Base-by-base conservation (phyloP, 2,113 vertebrate species). In the Daubentonia madagascariensis region DNA sequence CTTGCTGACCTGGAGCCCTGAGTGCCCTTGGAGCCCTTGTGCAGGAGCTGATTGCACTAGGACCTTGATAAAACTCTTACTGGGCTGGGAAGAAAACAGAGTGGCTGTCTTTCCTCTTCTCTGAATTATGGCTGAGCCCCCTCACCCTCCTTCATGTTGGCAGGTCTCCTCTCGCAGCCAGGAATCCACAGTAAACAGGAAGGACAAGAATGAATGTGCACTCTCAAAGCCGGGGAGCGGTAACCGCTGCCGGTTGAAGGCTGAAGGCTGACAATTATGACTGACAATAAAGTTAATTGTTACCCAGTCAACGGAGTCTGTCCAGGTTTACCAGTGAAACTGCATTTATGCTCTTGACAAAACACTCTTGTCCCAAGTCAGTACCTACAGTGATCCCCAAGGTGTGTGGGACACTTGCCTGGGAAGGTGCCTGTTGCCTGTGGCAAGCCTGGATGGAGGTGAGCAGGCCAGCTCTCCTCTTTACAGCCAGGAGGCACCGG, bases 241-340 rank as follows among this genome's bases (percentile, higher is more conserved):
- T 43, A 43, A 50, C 12, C 20, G 52, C 67, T 52, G 32, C 4
- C 17, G 22, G 25, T 80, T 87, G 70, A 67, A 97, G 48, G 65
- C 23, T 87, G 70, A 67, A 97, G 48, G 65, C 23, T 81, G 80
- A 81, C 40, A 50, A 35, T 65, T 75, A 25, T 4, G 12, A 59
- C 59, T 59, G 94, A 94, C 85, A 96, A 93, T 96, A 93, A 97
- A 92, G 96, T 97, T 87, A 84, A 75, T 75, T 67, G 85, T 59
- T 88, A 48, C 59, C 85, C 63, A 32, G 8, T 32, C 35, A 13
- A 0, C 6, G 11, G 85, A 73, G 35, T 92, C 85, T n/a, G 57
- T 45, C 18, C 35, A 35, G 48, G 37, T 63, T 83, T 61, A 76
- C 72, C 57, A 89, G 40, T 88, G 89, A 96, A 89, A 65, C 18